Conservation (phyloP, 2,888 invertebrate genomes). For the Sthenelais limicola region DNA sequence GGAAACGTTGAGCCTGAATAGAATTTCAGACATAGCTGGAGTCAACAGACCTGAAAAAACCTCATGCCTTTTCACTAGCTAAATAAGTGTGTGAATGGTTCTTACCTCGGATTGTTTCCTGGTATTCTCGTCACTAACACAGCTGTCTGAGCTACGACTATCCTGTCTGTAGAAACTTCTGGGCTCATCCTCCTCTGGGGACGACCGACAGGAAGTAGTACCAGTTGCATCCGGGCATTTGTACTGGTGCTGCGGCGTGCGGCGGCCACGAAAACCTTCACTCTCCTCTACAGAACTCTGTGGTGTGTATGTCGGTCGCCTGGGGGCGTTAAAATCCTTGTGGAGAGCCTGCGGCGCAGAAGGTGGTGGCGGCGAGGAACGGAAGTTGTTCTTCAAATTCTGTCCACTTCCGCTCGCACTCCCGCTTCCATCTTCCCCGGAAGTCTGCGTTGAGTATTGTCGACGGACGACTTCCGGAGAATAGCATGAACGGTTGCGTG, state of each 20-base stretch:
- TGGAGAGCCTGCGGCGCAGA: background rate
- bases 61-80: no score
- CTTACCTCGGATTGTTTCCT: conserved; percentile 21
- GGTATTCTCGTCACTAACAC: conserved; percentile 31
- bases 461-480: conserved; percentile 26
- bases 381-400: background rate
- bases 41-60: no score
- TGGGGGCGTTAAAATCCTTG: no score
- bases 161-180: conserved; percentile 24
- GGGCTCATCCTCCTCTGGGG: conserved; percentile 23
- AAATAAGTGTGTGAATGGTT: background rate
- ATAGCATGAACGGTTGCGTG: conserved; percentile 1
- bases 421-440: no score
- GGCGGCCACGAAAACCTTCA: no score
- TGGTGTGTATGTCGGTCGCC: background rate
- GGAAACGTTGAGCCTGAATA: no score
- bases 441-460: no score
- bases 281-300: background rate
- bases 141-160: conserved; percentile 23
- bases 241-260: no score
- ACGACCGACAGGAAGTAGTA: no score
- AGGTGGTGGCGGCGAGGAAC: background rate
- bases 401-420: background rate
- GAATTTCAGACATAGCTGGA: no score
- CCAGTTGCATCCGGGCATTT: no score